Percentiles rank a stretch among this genome's conserved stretches.
phyloP scores from a whole-genome alignment of 2,797 vertebrate genomes.

The Xiphophorus birchmanni region DNA sequence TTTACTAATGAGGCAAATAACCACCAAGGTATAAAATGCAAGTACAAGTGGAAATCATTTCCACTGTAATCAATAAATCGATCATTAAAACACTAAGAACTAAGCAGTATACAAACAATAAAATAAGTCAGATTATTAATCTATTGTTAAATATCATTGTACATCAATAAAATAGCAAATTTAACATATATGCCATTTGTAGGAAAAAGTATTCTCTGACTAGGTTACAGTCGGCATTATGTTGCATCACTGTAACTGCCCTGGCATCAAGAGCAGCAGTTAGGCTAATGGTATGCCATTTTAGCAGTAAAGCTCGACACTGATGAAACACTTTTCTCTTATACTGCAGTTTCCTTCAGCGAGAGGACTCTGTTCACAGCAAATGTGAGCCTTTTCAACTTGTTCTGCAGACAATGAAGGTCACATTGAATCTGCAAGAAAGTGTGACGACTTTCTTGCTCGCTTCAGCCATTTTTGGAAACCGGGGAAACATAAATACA shows the following conservation, averaged over 20 bases:
- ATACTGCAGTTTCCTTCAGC: constrained; percentile 13
- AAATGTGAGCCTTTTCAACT: neutral
- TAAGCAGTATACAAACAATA: neutral
- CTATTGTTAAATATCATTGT: neutral
- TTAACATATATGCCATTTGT: neutral
- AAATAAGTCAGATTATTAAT: neutral
- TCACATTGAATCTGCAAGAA: constrained; percentile 12
- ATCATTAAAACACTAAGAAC: neutral
- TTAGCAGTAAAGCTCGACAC: constrained; percentile 8
- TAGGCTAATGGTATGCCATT: constrained; percentile 17
- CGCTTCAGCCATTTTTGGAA: neutral
- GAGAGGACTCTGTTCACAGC: constrained; percentile 1
- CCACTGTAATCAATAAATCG: neutral
- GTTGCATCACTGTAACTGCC: constrained; percentile 7
- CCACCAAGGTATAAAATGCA: neutral
- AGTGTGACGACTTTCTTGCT: constrained; percentile 2
- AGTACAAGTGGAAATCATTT: neutral
- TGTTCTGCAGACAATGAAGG: neutral
- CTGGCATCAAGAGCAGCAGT: constrained; percentile 20
- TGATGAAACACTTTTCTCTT: constrained; percentile 1
- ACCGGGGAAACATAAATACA: neutral
- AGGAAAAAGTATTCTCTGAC: neutral
- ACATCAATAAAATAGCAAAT: neutral
- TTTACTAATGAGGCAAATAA: neutral
- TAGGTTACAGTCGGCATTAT: constrained; percentile 5